Base-by-base conservation (phyloP, 2,888 invertebrate genomes). In the Caenorhabditis uteleia region DNA sequence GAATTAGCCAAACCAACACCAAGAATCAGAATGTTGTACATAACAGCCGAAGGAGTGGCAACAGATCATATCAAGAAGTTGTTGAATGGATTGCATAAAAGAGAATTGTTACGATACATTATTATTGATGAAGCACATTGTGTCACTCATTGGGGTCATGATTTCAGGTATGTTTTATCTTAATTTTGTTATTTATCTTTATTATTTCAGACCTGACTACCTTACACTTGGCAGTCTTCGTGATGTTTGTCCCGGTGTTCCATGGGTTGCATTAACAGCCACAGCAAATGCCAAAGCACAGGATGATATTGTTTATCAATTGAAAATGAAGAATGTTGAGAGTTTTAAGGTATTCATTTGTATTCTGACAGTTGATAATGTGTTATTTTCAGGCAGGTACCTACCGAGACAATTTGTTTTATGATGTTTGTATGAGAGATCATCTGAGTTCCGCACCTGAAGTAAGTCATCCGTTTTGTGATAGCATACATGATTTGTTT, bases 71-170 rank as follows among this genome's bases (percentile, higher is more conserved):
- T 85, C 25, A 53, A 59, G 42, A 58, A 49, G 53, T 65, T 58
- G 4, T 47, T 57, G 26, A 42, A 38, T 4, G 40, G 20, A 12
- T 42, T 74, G 29, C 16, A 54, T 23, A 39, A 38, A 27, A 88
- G 89, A 79, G 88, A 90, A 53, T 89, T 91, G 82, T 85, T 98
- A 4, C 90, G 91, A 0, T 93, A 92, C 84, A 89, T 98, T 77
- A 90, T 95, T 21, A 91, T 98, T 12, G 98, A 99, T 85, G 98
- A 99, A 86, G 95, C 94, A 1, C 95, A 95, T 85, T 95, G 95
- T 86, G 93, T 98, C 0, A 94, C 93, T 78, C 91, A 97, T 80
- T 99, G 97, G 98, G 98, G 98, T 0, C 97, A 97, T 85, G 95
- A 97, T 85, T 98, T 98, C 62, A 69, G 86, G 73, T 69, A 45